Conservation (phyloP, 2,797 vertebrate genomes). For the Philypnodon macrostomus region DNA sequence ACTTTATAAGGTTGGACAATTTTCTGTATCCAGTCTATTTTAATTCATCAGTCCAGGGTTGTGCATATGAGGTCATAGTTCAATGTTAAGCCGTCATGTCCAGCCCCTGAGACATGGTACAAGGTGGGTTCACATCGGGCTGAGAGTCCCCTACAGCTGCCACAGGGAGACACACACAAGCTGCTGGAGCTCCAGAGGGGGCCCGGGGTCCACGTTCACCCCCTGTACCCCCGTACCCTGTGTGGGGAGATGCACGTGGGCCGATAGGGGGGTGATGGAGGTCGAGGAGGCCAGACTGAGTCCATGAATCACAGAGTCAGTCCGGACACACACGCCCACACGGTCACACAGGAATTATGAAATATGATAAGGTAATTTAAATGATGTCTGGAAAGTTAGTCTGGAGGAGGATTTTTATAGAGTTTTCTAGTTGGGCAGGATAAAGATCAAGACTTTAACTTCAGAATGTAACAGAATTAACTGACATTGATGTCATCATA, state of each 20-base stretch:
- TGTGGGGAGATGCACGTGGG: constrained; percentile 44
- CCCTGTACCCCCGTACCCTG: constrained; percentile 32
- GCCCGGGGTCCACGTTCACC: constrained; percentile 57
- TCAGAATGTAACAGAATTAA: too few species aligned
- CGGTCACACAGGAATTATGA: constrained; percentile 13
- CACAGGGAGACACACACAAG: constrained; percentile 76
- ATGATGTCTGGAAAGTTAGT: constrained; percentile 4
- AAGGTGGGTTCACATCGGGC: constrained; percentile 59
- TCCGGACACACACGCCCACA: constrained; percentile 24
- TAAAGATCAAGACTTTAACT: too few species aligned
- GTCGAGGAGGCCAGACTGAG: constrained; percentile 24
- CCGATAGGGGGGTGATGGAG: constrained; percentile 39
- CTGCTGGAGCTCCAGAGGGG: constrained; percentile 62
- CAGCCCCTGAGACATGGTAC: constrained; percentile 53
- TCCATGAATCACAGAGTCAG: constrained; percentile 57
- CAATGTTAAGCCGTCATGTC: constrained; percentile 76
- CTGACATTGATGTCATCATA: too few species aligned
- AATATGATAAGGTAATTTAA: constrained; percentile 31
- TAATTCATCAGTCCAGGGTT: neutral
- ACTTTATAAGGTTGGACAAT: neutral
- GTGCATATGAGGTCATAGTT: constrained; percentile 54
- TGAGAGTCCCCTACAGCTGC: constrained; percentile 76
- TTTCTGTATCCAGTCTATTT: neutral
- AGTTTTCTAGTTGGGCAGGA: too few species aligned
- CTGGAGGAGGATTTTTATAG: too few species aligned